A percentile compares a stretch with the other conserved stretches of the same genome.
Conservation (phyloP, 2,797 vertebrate genomes). For the Platyrinchus mystaceus region DNA sequence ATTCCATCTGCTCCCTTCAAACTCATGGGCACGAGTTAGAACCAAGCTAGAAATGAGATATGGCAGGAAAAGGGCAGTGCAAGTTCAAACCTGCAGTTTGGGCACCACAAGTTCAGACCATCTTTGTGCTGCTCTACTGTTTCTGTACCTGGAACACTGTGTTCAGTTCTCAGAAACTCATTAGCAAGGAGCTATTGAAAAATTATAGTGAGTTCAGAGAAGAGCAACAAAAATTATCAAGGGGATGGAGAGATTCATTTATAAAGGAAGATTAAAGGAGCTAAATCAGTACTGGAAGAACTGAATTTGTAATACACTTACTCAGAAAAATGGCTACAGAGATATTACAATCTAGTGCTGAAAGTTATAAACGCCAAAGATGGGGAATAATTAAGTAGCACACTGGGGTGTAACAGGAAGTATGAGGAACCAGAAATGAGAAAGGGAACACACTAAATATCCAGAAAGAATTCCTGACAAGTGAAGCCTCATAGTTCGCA, state of each 20-base stretch:
- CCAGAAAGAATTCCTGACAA: not conserved
- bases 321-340: constrained; percentile 27
- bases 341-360: not conserved
- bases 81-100: not conserved
- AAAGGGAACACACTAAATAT: not conserved
- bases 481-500: not conserved
- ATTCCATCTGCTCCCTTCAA: not conserved
- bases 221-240: constrained; percentile 62
- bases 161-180: constrained; percentile 15
- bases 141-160: not conserved
- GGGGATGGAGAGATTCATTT: constrained; percentile 38
- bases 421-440: not conserved
- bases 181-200: constrained; percentile 51
- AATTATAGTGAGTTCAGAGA: constrained; percentile 46
- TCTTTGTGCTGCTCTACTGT: not conserved
- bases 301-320: constrained; percentile 29
- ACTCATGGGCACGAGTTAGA: not conserved
- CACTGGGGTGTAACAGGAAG: not conserved
- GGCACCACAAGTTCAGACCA: not conserved
- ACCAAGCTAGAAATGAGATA: not conserved
- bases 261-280: constrained; percentile 54
- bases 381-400: not conserved
- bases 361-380: not conserved
- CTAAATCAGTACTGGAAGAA: constrained; percentile 32
- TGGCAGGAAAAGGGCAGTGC: not conserved